Conservation (phyloP, 2,113 vertebrate species). For the Cavia aperea region DNA sequence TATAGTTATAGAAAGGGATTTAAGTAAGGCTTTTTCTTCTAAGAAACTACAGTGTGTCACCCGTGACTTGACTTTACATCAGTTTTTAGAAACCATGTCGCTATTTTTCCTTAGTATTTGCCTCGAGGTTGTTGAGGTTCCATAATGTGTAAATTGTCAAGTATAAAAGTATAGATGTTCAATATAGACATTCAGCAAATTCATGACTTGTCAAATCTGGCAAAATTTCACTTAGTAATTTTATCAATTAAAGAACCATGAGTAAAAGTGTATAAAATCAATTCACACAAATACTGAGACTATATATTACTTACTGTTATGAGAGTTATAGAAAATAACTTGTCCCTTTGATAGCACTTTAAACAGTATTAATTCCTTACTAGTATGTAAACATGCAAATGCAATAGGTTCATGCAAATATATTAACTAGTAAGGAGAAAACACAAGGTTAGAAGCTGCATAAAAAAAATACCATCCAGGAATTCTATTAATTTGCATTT, state of each 20-base stretch:
- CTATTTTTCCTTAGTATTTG: background rate
- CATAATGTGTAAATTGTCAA: background rate
- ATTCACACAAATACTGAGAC: background rate
- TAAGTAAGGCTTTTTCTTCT: background rate
- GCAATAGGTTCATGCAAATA: background rate
- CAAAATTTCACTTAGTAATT: slow-evolving; percentile 24
- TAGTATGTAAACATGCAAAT: background rate
- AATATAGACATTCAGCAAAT: background rate
- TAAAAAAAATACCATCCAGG: background rate
- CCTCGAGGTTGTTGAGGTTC: background rate
- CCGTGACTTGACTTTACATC: background rate
- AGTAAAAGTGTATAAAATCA: background rate
- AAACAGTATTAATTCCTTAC: slow-evolving; percentile 15
- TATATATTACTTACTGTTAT: background rate
- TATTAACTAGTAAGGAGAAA: background rate
- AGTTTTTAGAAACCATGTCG: background rate
- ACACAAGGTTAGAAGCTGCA: background rate
- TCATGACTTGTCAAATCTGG: background rate
- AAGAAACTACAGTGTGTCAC: background rate
- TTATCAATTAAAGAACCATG: background rate
- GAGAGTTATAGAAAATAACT: background rate
- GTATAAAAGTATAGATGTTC: background rate
- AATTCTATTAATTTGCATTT: background rate
- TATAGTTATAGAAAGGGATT: background rate
- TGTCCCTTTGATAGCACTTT: background rate